Evolutionary conservation across 2,888 invertebrate species (phyloP), one percentile per base, ranked within the genome.

Genomic region (Siphlonurus alternatus): DNA sequence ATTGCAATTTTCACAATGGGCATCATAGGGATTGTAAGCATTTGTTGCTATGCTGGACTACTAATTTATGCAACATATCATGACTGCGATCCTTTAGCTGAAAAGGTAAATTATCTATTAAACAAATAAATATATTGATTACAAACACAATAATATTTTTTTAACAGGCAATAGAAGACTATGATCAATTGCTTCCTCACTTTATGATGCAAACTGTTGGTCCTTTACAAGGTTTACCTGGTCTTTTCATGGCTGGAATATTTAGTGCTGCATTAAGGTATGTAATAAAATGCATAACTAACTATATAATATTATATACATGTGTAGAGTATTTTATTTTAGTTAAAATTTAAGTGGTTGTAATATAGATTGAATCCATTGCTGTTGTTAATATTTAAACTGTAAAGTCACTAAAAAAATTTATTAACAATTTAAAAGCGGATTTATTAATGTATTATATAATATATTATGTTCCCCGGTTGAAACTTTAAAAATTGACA

Each of bases 21-120:
- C 0, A 86, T 93, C 63, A 78, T 86, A 64, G 76, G 80, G 10
- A 83, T 94, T 24, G 82, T 93, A 1, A 81, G 84, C 0, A 79
- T 93, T 71, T 89, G 91, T 72, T 88, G 89, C 70, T 88, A 89
- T 71, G 88, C 89, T 63, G 94, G 94, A 0, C 78, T 94, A 3
- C 83, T 94, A 0, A 88, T 94, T 68, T 94, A 87, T 73, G 92
- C 93, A 0, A 86, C 86, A 1, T 94, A 92, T 72, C 79, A 86
- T 61, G 81, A 84, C 56, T 94, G 94, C 72, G 93, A 94, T 76
- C 94, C 94, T 0, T 77, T 93, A n/a, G 79, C 83, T 2, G 84
- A 85, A 18, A 84, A 84, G 61, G 83, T 84, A 65, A 76, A 61
- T 15, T 24, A 23, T 56, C 38, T 15, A 10, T 38, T 5, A 38